These are phyloP conservation scores for Cenopis cana DNA, from an alignment of 2,888 invertebrate species.

Conservation along the genomic window DNA sequence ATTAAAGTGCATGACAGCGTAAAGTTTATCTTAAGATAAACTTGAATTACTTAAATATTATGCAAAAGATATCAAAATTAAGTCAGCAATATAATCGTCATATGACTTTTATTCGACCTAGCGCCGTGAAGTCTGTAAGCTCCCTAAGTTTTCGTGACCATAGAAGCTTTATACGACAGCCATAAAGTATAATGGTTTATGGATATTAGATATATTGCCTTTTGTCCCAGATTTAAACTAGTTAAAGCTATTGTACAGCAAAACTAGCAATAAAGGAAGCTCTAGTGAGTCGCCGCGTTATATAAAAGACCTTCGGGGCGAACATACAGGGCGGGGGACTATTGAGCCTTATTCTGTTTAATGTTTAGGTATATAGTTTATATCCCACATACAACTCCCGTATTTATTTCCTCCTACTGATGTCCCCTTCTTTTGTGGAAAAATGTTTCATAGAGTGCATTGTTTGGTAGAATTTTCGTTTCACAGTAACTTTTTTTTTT, in stretches of 20 bases:
- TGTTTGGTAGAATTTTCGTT: too few species aligned
- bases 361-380: background rate
- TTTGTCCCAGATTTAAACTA: slow-evolving; percentile 2
- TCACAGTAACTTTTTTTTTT: too few species aligned
- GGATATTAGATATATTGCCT: slow-evolving; percentile 20
- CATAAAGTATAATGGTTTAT: slow-evolving; percentile 32
- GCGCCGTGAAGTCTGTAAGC: slow-evolving; percentile 1
- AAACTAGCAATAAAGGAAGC: slow-evolving; percentile 26
- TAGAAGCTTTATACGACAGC: slow-evolving; percentile 31
- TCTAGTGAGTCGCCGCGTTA: slow-evolving; percentile 42
- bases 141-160: slow-evolving; percentile 23
- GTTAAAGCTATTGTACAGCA: slow-evolving; percentile 20
- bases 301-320: slow-evolving; percentile 36
- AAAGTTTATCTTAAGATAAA: background rate
- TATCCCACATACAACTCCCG: background rate
- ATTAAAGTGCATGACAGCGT: background rate
- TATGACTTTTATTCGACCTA: background rate
- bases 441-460: too few species aligned
- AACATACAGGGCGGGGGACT: slow-evolving; percentile 38
- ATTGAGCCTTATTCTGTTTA: slow-evolving; percentile 33
- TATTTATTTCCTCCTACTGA: background rate
- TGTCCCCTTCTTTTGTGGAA: too few species aligned
- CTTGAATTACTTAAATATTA: background rate
- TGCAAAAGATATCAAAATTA: background rate
- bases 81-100: background rate